A percentile compares a stretch with the other conserved stretches of the same genome.
Conservation (phyloP, 2,797 vertebrate species). For the Diglossa cyanea region DNA sequence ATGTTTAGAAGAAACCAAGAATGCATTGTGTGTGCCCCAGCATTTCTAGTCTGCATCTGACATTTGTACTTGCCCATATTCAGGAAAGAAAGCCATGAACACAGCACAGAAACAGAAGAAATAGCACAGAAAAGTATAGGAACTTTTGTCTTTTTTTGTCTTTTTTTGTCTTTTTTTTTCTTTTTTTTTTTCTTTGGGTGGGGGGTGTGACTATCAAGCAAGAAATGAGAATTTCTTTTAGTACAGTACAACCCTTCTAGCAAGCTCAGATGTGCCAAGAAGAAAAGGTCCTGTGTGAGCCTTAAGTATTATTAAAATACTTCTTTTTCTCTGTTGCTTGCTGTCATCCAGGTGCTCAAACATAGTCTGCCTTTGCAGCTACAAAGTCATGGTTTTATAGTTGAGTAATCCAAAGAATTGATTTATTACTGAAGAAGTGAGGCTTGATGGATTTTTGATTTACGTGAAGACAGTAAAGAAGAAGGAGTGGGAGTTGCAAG, state of each 20-base stretch:
- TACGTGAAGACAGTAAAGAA: background rate
- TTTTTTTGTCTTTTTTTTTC: background rate
- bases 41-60: background rate
- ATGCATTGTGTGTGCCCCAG: background rate
- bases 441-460: conserved; percentile 18
- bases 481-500: background rate
- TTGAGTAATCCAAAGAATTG: background rate
- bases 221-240: background rate
- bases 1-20: background rate
- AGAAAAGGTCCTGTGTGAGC: background rate
- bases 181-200: background rate
- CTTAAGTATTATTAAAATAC: background rate
- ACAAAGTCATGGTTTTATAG: background rate
- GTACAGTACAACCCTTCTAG: background rate
- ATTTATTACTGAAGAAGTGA: conserved; percentile 16
- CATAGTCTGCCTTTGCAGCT: background rate
- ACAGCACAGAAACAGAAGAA: background rate
- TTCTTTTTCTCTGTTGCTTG: background rate
- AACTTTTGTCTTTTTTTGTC: too few species aligned
- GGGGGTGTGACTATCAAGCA: background rate
- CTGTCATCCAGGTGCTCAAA: background rate
- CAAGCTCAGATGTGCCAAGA: background rate
- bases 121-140: background rate
- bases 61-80: background rate
- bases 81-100: background rate